Evolutionary conservation across 2,888 invertebrate genomes (phyloP).

Genomic region (Crioceris asparagi): DNA sequence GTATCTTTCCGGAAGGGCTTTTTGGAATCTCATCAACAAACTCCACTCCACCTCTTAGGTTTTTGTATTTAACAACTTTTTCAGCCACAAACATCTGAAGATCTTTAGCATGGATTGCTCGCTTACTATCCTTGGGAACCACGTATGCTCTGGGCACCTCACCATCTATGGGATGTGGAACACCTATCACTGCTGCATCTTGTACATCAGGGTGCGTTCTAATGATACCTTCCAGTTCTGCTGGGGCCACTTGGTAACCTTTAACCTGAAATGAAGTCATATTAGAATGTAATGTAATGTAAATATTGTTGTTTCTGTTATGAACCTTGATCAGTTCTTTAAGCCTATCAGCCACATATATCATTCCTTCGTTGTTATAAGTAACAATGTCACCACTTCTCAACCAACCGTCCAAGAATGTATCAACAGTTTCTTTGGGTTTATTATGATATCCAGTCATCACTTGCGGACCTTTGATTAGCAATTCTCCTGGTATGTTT

Average conservation of each 20-base stretch:
- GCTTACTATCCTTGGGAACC: constrained; percentile 43
- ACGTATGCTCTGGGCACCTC: constrained; percentile 70
- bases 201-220: constrained; percentile 60
- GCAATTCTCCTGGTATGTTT: constrained; percentile 53
- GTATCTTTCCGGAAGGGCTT: constrained; percentile 50
- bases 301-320: too few species aligned
- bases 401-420: constrained; percentile 54
- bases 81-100: constrained; percentile 51
- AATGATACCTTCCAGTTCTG: constrained; percentile 70
- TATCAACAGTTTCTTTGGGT: constrained; percentile 50
- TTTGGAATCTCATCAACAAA: constrained; percentile 48
- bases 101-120: too few species aligned
- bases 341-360: constrained; percentile 64
- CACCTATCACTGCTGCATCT: constrained; percentile 76
- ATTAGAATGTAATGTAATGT: too few species aligned
- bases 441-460: constrained; percentile 74
- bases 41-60: constrained; percentile 45
- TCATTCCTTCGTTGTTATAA: constrained; percentile 51
- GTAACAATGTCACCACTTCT: constrained; percentile 52
- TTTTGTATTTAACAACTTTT: constrained; percentile 67
- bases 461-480: constrained; percentile 68
- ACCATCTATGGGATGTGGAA: constrained; percentile 55
- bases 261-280: constrained; percentile 13
- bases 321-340: constrained; percentile 77
- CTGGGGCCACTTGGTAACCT: constrained; percentile 69